phyloP scores from a whole-genome alignment of 2,113 vertebrate species.

The Steatornis caripensis region DNA sequence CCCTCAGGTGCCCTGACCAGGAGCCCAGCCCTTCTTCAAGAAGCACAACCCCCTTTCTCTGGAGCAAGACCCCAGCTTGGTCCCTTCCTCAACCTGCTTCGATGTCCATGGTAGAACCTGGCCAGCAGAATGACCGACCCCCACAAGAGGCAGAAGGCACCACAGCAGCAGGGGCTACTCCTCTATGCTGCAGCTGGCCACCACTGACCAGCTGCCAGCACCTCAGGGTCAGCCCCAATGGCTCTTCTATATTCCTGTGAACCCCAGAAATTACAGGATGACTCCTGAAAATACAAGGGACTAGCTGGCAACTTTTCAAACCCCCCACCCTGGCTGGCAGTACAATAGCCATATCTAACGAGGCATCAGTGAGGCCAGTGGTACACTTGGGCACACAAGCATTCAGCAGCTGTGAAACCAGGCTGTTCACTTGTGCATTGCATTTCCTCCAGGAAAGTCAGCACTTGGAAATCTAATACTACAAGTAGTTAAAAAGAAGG shows the following conservation, averaged over 20 bases:
- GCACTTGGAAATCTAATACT: fast-evolving
- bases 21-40: not conserved
- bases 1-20: fast-evolving
- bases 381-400: fast-evolving
- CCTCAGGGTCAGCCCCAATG: not conserved
- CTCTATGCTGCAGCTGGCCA: too few species aligned
- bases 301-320: not conserved
- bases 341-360: fast-evolving
- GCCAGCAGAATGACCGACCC: fast-evolving
- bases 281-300: not conserved
- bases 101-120: not conserved
- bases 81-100: not conserved
- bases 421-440: too few species aligned
- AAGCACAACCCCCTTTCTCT: not conserved
- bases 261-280: not conserved
- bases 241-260: not conserved
- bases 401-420: fast-evolving
- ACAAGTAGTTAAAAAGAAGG: not conserved
- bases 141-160: fast-evolving
- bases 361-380: fast-evolving
- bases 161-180: fast-evolving
- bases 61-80: too few species aligned
- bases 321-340: fast-evolving
- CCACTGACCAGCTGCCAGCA: too few species aligned
- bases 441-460: fast-evolving